Base-by-base conservation (phyloP, 2,888 invertebrate genomes). In the Archaeoteleia sp. region DNA sequence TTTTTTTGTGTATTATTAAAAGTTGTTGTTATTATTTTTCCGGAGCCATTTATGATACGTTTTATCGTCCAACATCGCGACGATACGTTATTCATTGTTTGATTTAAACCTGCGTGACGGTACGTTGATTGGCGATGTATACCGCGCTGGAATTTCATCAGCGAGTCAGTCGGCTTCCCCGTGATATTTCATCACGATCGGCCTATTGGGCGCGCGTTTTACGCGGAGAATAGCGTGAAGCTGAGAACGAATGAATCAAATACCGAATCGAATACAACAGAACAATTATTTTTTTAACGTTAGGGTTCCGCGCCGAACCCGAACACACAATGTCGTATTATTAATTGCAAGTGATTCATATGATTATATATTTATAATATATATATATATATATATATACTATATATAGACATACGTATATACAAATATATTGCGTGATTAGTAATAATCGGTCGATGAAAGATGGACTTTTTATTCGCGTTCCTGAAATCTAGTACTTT, bases 41-140 rank as follows among this genome's bases (percentile, higher is more conserved):
- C 37, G 39, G 30, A 46, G 51, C 49, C 34, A 45, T 45, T 40
- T 15, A 54, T 51, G 54, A 34, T 14, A 20, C 12, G 14, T 51
- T 51, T 29, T 30, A 17, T 27, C 39, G 39, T 15, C 25, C 7
- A 45, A 10, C 30, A 39, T 9, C 25, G n/a, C 25, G 37, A 10
- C 32, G 43, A 34, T 34, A 7, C 12, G n/a, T 14, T 27, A 39
- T 39, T 39, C 39, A 39, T 20, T 20, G 20, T 39, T 39, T 17
- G 17, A 37, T 37, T 39, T 20, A 20, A 39, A n/a, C n/a, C 20
- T 10, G 39, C 23, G 23, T 39, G 10, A 10, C 42, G 27, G 27
- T 27, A 8, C 42, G 42, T 13, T 27, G 42, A 42, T 42, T 42
- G 27, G 42, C 27, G 27, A 13, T 27, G 13, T 42, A 25, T 27